phyloP scores from a whole-genome alignment of 1,140 invertebrate genomes.

The Listronotus oregonensis region DNA sequence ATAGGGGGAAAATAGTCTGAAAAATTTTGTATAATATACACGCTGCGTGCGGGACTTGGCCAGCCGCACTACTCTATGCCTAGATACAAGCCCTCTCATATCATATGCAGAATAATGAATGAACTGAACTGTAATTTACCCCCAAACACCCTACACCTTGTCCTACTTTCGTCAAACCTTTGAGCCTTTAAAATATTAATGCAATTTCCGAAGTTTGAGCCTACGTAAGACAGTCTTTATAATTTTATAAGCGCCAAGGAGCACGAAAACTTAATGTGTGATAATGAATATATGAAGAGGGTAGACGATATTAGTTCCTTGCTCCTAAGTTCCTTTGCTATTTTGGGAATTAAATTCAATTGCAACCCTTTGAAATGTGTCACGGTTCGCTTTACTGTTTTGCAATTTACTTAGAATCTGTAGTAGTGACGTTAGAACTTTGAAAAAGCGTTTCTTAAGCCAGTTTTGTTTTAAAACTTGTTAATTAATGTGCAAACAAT shows the following conservation, averaged over 20 bases:
- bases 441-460: neutral
- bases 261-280: slow-evolving; percentile 43
- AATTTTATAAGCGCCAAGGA: slow-evolving; percentile 42
- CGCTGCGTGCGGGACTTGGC: no score
- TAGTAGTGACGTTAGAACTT: neutral
- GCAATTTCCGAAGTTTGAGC: slow-evolving; percentile 29
- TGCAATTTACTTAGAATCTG: slow-evolving; percentile 7
- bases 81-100: no score
- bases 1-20: no score
- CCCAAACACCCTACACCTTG: neutral
- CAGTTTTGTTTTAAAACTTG: no score
- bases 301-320: slow-evolving; percentile 39
- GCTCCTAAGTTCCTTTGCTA: slow-evolving; percentile 40
- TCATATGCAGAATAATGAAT: no score
- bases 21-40: no score
- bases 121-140: no score
- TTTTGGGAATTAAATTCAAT: slow-evolving; percentile 49
- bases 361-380: slow-evolving; percentile 49
- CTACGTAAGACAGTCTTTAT: slow-evolving; percentile 35
- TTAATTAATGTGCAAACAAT: no score
- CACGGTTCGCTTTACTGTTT: slow-evolving; percentile 11
- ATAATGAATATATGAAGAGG: slow-evolving; percentile 52
- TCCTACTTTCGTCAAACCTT: neutral
- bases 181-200: slow-evolving; percentile 30
- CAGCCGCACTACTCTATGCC: no score